phyloP scores from a whole-genome alignment of 37 sponge, comb jelly and placozoan genomes.

The Corticium candelabrum region DNA sequence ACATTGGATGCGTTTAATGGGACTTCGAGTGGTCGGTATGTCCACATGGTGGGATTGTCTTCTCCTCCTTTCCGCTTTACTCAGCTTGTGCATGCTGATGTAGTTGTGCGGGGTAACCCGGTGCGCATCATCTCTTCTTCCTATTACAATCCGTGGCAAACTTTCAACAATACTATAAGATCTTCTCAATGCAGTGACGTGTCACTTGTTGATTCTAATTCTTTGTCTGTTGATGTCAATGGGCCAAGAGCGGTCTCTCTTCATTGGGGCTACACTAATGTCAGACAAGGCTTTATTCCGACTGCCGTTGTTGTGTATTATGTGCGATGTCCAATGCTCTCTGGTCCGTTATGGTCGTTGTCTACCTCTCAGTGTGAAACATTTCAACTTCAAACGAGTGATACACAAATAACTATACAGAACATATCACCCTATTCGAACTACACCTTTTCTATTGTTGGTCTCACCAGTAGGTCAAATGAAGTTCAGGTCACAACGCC shows the following conservation, averaged over 20 bases:
- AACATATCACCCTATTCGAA: not conserved
- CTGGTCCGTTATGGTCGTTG: not conserved
- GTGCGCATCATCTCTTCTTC: conserved; percentile 9
- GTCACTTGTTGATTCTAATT: not conserved
- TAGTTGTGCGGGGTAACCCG: not conserved
- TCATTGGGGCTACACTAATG: not conserved
- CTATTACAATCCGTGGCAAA: conserved; percentile 32
- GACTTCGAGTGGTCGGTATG: conserved; percentile 13
- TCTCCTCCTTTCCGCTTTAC: conserved; percentile 15
- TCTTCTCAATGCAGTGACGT: conserved; percentile 30
- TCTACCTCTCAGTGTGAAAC: not conserved
- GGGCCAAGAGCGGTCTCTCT: not conserved
- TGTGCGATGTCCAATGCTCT: not conserved
- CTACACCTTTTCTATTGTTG: not conserved
- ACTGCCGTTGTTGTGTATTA: not conserved
- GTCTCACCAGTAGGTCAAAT: not conserved
- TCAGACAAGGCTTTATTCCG: not conserved
- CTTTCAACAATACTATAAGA: conserved; percentile 19
- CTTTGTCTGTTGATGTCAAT: not conserved
- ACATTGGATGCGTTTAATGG: conserved; percentile 18
- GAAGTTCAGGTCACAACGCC: not conserved
- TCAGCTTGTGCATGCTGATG: not conserved
- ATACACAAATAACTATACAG: not conserved
- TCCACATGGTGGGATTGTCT: conserved; percentile 29
- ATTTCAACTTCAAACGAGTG: not conserved